phyloP scores from a whole-genome alignment of 2,113 vertebrate species.

The Marcusenius ussheri region DNA sequence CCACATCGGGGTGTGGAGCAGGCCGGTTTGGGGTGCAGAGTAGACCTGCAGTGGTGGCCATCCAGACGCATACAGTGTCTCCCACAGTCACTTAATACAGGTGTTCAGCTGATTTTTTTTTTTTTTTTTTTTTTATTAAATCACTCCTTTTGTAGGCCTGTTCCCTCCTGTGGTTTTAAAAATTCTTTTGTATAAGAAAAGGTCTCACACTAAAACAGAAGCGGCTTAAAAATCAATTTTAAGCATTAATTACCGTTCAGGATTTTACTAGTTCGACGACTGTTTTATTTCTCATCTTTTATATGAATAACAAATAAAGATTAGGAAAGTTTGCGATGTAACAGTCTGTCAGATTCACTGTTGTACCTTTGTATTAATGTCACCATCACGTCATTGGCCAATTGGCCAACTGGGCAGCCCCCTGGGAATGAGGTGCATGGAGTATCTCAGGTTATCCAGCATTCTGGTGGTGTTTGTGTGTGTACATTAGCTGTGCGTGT shows the following conservation, averaged over 20 bases:
- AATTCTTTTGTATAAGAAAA: slow-evolving; percentile 21
- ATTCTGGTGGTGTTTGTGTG: slow-evolving; percentile 63
- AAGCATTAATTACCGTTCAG: slow-evolving; percentile 53
- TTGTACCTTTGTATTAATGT: slow-evolving; percentile 52
- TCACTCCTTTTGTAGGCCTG: neutral
- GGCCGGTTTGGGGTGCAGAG: neutral
- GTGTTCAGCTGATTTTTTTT: slow-evolving; percentile 27
- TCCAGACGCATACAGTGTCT: slow-evolving; percentile 34
- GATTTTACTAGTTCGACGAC: slow-evolving; percentile 56
- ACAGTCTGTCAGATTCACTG: slow-evolving; percentile 48
- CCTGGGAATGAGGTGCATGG: slow-evolving; percentile 70
- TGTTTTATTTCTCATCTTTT: slow-evolving; percentile 44
- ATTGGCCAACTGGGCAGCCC: slow-evolving; percentile 50
- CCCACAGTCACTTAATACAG: slow-evolving; percentile 1
- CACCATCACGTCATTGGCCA: slow-evolving; percentile 47
- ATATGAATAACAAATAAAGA: slow-evolving; percentile 44
- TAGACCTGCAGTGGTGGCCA: slow-evolving; percentile 18
- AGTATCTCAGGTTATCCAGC: slow-evolving; percentile 74
- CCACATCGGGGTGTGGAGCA: neutral
- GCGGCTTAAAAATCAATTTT: slow-evolving; percentile 53
- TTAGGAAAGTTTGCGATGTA: slow-evolving; percentile 43
- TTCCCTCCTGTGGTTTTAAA: slow-evolving; percentile 17
- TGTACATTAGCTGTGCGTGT: slow-evolving; percentile 50
- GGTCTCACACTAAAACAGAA: slow-evolving; percentile 32
- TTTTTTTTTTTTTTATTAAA: neutral